Conservation (phyloP, 2,113 vertebrate genomes). For the Ochotona curzoniae region DNA sequence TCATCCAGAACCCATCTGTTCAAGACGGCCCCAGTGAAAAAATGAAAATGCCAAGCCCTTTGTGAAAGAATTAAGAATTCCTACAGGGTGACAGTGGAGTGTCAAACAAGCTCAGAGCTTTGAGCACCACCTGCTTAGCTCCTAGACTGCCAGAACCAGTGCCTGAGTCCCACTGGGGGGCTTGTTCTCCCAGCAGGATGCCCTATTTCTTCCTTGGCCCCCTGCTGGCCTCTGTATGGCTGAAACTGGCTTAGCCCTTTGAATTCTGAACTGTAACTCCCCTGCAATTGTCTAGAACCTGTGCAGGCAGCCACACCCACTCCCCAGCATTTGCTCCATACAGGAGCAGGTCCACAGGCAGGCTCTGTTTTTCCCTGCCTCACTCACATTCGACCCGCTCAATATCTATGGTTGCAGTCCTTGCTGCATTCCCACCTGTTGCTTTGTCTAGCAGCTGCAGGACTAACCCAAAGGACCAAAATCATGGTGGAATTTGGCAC, state of each 20-base stretch:
- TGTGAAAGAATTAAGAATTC: background rate
- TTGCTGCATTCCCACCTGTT: background rate
- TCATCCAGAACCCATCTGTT: background rate
- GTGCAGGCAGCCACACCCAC: background rate
- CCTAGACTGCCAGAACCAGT: accelerated
- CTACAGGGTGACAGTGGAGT: background rate
- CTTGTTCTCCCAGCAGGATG: background rate
- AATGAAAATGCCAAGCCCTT: background rate
- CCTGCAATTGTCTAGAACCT: background rate
- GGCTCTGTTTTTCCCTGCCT: background rate
- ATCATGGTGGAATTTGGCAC: background rate
- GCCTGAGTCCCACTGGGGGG: no score
- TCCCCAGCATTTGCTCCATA: background rate
- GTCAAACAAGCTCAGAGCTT: background rate
- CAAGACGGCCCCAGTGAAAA: background rate
- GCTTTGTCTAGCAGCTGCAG: background rate
- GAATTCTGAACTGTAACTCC: no score
- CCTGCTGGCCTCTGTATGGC: background rate
- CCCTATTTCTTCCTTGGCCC: background rate
- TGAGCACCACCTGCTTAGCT: background rate
- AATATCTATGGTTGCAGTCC: background rate
- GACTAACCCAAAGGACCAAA: background rate
- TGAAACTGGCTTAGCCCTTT: background rate
- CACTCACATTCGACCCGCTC: background rate
- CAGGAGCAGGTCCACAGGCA: no score